These are phyloP conservation scores for Lasiurus cinereus DNA, from an alignment of 2,113 vertebrate genomes.

Conservation along the genomic window DNA sequence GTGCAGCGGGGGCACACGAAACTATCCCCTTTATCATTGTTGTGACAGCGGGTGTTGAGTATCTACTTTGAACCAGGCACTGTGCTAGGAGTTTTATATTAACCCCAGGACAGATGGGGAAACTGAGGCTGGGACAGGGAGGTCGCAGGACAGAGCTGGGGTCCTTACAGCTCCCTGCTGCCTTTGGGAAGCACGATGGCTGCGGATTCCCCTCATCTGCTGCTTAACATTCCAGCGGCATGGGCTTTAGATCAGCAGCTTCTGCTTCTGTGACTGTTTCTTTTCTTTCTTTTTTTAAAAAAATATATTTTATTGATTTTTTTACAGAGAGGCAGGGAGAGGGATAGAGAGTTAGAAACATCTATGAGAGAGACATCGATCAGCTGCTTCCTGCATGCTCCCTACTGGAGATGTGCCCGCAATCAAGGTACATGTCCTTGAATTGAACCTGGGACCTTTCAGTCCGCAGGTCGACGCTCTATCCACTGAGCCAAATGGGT, in stretches of 20 bases:
- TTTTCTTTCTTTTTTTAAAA: not conserved
- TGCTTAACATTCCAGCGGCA: not conserved
- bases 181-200: accelerated
- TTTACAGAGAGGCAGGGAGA: too few relatives aligned
- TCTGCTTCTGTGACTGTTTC: slow-evolving; percentile 41
- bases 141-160: accelerated
- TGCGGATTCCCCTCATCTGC: not conserved
- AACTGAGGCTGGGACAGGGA: not conserved
- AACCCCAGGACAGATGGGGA: not conserved
- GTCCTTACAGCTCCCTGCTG: not conserved
- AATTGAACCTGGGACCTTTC: too few relatives aligned
- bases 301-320: too few relatives aligned
- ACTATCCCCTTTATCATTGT: not conserved
- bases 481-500: too few relatives aligned
- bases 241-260: not conserved
- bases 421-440: too few relatives aligned
- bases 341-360: too few relatives aligned
- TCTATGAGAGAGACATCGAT: too few relatives aligned
- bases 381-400: too few relatives aligned
- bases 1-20: not conserved
- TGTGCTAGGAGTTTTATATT: not conserved
- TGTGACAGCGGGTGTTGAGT: not conserved
- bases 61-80: not conserved
- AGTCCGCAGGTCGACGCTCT: too few relatives aligned
- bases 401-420: too few relatives aligned